A percentile compares a stretch with the other conserved stretches of the same genome.
These are phyloP conservation scores for Orbicella faveolata DNA, from an alignment of 64 coral and sea anemone species.

Conservation along the genomic window DNA sequence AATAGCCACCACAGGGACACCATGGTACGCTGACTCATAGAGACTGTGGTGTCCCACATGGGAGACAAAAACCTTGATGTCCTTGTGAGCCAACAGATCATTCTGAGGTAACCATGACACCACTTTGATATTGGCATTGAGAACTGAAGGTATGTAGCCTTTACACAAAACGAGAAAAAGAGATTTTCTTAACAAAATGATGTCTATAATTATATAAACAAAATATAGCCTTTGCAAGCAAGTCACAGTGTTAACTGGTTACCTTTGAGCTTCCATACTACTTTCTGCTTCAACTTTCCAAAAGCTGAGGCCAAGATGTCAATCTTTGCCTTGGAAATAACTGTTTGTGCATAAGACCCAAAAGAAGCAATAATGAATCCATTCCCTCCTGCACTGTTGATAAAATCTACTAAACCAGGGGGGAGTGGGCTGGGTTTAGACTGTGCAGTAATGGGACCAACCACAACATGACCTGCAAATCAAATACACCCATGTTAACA, in stretches of 20 bases:
- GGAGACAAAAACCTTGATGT: neutral
- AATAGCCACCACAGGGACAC: slow-evolving; percentile 39
- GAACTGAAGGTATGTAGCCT: slow-evolving; percentile 31
- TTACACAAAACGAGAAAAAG: neutral
- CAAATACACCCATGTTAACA: no score
- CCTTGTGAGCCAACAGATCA: slow-evolving; percentile 23
- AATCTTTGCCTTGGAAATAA: slow-evolving; percentile 28
- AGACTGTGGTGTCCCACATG: neutral
- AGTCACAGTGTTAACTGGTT: neutral
- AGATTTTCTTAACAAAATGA: neutral
- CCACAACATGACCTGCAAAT: slow-evolving; percentile 11
- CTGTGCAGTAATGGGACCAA: slow-evolving; percentile 33
- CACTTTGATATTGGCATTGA: slow-evolving; percentile 51
- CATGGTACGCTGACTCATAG: slow-evolving; percentile 40
- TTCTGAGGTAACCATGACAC: slow-evolving; percentile 43
- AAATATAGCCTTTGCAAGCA: neutral
- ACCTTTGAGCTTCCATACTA: slow-evolving; percentile 61
- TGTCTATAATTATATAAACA: no score
- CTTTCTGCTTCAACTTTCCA: slow-evolving; percentile 64
- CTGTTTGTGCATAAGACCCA: slow-evolving; percentile 34
- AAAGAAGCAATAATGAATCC: slow-evolving; percentile 57
- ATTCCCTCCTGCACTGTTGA: slow-evolving; percentile 47
- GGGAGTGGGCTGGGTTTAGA: slow-evolving; percentile 19
- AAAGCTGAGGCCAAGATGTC: slow-evolving; percentile 56
- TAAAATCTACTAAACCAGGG: slow-evolving; percentile 44